A percentile compares a stretch with the other conserved stretches of the same genome.
phyloP scores from a whole-genome alignment of 2,888 invertebrate species.

The Cremastinae sp. region DNA sequence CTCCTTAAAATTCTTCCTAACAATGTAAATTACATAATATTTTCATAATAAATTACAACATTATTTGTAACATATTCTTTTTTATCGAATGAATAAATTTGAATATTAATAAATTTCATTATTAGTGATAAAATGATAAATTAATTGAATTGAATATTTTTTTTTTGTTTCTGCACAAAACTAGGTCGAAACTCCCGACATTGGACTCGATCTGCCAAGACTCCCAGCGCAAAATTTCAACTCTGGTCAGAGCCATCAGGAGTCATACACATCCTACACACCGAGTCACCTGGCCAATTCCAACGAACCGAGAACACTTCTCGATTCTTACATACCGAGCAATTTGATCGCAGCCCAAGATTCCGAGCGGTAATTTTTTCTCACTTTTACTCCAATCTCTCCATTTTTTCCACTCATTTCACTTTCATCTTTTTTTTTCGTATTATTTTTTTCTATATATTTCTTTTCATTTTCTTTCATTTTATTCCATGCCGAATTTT shows the following conservation, averaged over 20 bases:
- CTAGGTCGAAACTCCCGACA: constrained; percentile 66
- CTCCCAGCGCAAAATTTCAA: constrained; percentile 71
- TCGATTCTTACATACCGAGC: constrained; percentile 82
- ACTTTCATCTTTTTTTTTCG: not conserved
- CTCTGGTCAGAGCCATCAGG: no score
- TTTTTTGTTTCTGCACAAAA: constrained; percentile 3
- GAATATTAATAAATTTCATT: no score
- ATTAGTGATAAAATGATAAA: no score
- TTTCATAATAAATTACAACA: not conserved
- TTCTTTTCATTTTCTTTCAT: not conserved
- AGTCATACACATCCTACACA: no score
- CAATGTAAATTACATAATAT: not conserved
- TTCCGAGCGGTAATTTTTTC: constrained; percentile 70
- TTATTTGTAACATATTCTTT: not conserved
- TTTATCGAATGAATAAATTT: no score
- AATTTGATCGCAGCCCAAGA: constrained; percentile 76
- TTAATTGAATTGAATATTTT: constrained; percentile 13
- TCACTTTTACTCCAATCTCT: no score
- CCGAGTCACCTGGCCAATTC: constrained; percentile 64
- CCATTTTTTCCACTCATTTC: not conserved
- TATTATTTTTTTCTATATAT: not conserved
- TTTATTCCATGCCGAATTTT: no score
- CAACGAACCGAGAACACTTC: constrained; percentile 79
- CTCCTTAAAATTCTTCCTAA: not conserved
- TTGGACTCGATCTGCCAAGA: constrained; percentile 70